Percentiles rank a stretch among this genome's conserved stretches.
phyloP scores from a whole-genome alignment of 2,113 vertebrate species.

The Poeciliopsis retropinna region DNA sequence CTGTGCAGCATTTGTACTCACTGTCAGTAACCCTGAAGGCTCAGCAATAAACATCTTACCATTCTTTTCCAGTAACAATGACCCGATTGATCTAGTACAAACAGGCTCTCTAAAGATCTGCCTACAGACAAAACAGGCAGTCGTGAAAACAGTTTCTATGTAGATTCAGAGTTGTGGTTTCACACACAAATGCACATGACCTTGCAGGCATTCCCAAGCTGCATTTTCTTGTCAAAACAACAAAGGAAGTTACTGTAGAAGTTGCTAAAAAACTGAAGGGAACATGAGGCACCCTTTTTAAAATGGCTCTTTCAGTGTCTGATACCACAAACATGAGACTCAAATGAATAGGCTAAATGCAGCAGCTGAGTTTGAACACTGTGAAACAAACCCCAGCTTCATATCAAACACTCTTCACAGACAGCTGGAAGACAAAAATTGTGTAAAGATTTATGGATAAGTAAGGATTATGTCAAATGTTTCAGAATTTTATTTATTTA shows the following conservation, averaged over 20 bases:
- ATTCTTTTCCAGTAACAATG: constrained; percentile 59
- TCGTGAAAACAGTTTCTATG: constrained; percentile 47
- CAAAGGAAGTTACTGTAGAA: constrained; percentile 38
- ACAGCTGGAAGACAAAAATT: neutral
- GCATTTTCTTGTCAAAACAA: constrained; percentile 58
- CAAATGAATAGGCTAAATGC: constrained; percentile 49
- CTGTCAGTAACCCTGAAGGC: constrained; percentile 8
- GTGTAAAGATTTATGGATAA: too few species aligned
- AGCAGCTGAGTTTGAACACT: constrained; percentile 57
- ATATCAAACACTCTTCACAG: neutral
- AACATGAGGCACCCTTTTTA: neutral
- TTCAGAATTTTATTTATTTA: too few species aligned
- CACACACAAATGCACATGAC: constrained; percentile 32
- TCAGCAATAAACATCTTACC: constrained; percentile 37
- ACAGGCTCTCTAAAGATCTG: constrained; percentile 53
- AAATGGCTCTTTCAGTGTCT: constrained; percentile 31
- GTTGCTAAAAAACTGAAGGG: constrained; percentile 30
- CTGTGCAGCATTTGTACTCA: neutral
- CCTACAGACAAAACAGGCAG: constrained; percentile 68
- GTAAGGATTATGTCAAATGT: too few species aligned
- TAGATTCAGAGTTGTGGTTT: constrained; percentile 33
- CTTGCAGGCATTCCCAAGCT: constrained; percentile 15
- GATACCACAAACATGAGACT: constrained; percentile 49
- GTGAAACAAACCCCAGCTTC: constrained; percentile 45
- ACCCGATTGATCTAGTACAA: constrained; percentile 41